Base-by-base conservation (phyloP, 2,888 invertebrate genomes). In the Dolichopus griseipennis region DNA sequence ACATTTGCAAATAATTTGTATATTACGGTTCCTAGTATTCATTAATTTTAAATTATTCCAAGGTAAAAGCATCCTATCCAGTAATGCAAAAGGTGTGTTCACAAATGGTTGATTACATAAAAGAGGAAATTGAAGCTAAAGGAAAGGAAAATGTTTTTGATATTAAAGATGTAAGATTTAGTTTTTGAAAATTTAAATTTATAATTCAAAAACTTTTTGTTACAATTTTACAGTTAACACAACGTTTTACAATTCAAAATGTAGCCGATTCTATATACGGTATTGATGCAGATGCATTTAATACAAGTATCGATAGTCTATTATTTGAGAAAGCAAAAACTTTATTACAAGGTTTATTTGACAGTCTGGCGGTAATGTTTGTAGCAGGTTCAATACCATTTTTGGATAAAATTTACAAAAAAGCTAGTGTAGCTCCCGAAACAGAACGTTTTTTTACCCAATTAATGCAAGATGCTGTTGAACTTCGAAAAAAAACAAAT, bases 381-480 rank as follows among this genome's bases (percentile, higher is more conserved):
- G 2, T 37, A 1, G 3, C 1, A 7, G 2, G 3, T 0, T 20
- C 8, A 7, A n/a, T 64, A 18, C 37, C 64, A 37, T 20, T 64
- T 20, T 37, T 82, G 0, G 68, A 66, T 0, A 66, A 69, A 0
- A 15, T 78, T 1, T 71, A 72, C n/a, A 77, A 75, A n/a, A 27
- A 73, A 0, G 73, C 74, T 6, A 74, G 78, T 61, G 65, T 81
- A 0, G 71, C 74, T 0, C 83, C 78, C 0, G 86, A 84, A 0
- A 94, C 95, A 75, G 94, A 77, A 34, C 10, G 61, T 0, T 79
- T 76, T 66, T 80, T 79, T 34, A 64, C 71, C 0, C 69, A 72
- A 3, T 69, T 80, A 0, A 75, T 78, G 77, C 68, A 72, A 15
- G 73, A 69, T 21, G 77, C 79, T 0, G 68, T 79, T 9, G 71